phyloP scores from a whole-genome alignment of 2,113 vertebrate species.

The Zosterops japonicus region DNA sequence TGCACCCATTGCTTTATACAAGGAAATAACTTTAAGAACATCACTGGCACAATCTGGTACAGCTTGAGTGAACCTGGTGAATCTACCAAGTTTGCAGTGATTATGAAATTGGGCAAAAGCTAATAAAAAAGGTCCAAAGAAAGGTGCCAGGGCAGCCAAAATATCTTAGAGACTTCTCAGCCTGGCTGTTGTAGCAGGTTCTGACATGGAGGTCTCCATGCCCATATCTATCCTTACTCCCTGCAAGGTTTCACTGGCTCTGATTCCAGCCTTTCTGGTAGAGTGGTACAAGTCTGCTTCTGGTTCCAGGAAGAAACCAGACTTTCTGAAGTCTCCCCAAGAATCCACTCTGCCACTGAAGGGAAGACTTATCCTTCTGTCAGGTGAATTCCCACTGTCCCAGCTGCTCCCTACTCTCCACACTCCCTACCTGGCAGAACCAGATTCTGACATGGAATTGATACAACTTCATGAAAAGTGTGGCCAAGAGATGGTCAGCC shows the following conservation, averaged over 20 bases:
- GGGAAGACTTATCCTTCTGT: fast-evolving
- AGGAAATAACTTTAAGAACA: background rate
- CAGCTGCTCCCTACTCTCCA: background rate
- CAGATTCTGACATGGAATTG: background rate
- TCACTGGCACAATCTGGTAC: background rate
- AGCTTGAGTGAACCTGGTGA: background rate
- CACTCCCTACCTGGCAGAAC: background rate
- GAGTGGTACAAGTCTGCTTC: background rate
- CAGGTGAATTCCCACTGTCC: background rate
- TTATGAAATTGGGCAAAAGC: background rate
- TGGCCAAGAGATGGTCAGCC: background rate
- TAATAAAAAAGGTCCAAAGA: background rate
- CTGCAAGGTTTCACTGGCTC: background rate
- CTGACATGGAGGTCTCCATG: background rate
- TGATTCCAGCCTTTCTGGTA: background rate
- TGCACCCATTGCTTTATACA: background rate
- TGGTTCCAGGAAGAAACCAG: background rate
- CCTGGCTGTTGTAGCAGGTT: background rate
- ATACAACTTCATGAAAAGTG: background rate
- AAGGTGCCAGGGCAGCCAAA: background rate
- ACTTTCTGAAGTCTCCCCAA: no score
- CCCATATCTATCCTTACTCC: no score
- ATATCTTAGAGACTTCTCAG: background rate
- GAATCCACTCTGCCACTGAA: fast-evolving
- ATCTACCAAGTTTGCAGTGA: no score